A percentile compares a stretch with the other conserved stretches of the same genome.
These are phyloP conservation scores for Lepidurus packardi DNA, from an alignment of 1,140 invertebrate species.

Conservation along the genomic window DNA sequence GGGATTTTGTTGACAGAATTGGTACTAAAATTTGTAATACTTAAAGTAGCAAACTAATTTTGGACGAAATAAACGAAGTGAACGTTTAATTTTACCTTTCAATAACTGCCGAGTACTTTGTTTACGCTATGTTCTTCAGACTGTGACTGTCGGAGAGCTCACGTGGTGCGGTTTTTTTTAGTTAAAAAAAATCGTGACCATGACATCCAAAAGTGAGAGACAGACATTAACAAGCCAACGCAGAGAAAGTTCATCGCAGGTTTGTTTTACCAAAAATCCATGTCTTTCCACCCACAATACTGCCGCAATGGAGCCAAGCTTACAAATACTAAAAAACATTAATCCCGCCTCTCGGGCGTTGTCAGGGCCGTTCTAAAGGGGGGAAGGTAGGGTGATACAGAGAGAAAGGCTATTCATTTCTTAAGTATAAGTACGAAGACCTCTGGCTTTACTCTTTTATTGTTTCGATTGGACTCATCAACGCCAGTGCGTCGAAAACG, in stretches of 20 bases:
- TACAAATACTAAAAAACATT: background rate
- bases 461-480: background rate
- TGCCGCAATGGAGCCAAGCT: background rate
- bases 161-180: background rate
- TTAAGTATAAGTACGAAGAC: background rate
- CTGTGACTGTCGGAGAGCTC: background rate
- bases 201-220: conserved; percentile 1
- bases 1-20: no score
- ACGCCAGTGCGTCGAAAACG: background rate
- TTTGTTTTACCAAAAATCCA: background rate
- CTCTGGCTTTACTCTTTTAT: background rate
- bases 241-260: conserved; percentile 1
- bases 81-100: background rate
- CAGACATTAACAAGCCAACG: background rate
- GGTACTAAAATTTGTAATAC: no score
- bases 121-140: background rate
- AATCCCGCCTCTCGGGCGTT: conserved; percentile 10
- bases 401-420: conserved; percentile 3
- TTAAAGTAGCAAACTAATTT: no score
- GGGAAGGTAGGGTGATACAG: background rate
- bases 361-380: background rate
- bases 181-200: background rate
- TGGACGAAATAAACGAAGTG: no score
- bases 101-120: background rate
- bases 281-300: background rate